These are phyloP conservation scores for Xanthostigma xanthostigma DNA, from an alignment of 2,888 invertebrate species.

Conservation along the genomic window DNA sequence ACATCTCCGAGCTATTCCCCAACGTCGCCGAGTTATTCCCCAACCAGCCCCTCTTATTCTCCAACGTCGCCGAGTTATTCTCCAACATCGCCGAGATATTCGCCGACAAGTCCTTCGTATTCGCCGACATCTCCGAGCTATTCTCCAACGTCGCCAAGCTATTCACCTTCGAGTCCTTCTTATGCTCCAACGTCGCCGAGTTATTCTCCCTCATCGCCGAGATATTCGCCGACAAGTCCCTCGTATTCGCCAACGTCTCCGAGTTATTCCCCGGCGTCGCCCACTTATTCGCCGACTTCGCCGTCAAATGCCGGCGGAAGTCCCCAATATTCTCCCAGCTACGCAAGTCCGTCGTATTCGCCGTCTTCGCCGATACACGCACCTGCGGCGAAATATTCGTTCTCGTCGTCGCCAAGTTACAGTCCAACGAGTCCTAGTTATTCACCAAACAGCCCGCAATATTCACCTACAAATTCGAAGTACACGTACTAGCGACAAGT, in stretches of 20 bases:
- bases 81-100: constrained; percentile 67
- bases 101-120: constrained; percentile 53
- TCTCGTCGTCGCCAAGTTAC: constrained; percentile 51
- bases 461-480: constrained; percentile 54
- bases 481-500: too few species aligned
- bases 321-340: constrained; percentile 75
- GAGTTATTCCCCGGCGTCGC: constrained; percentile 69
- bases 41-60: constrained; percentile 67
- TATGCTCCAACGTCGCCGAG: constrained; percentile 64
- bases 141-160: constrained; percentile 49
- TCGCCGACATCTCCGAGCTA: constrained; percentile 50
- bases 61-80: constrained; percentile 68
- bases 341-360: constrained; percentile 66
- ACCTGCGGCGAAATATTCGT: constrained; percentile 55
- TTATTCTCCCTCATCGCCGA: constrained; percentile 66
- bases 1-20: constrained; percentile 60
- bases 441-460: constrained; percentile 61
- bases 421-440: constrained; percentile 63
- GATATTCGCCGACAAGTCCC: constrained; percentile 69
- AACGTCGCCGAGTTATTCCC: constrained; percentile 61
- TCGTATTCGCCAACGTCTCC: too few species aligned
- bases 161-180: constrained; percentile 42
- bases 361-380: constrained; percentile 61
- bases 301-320: constrained; percentile 65
- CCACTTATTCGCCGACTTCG: too few species aligned